These are phyloP conservation scores for Machaerirhynchus nigripectus DNA, from an alignment of 2,113 vertebrate species.

Conservation along the genomic window DNA sequence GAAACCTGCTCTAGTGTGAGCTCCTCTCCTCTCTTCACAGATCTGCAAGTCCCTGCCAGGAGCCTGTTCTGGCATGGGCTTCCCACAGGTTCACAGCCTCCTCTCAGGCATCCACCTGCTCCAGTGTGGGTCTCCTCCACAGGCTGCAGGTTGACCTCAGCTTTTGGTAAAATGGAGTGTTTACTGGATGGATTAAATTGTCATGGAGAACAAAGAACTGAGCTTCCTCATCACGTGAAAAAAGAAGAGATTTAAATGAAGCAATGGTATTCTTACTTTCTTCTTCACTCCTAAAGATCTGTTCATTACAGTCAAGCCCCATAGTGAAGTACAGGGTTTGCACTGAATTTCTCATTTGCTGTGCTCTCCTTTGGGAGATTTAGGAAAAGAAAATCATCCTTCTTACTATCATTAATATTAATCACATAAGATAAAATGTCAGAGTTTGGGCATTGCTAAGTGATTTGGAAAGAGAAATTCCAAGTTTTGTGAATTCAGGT, in stretches of 20 bases:
- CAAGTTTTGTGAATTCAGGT: not conserved
- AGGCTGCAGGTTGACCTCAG: not conserved
- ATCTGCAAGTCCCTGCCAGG: not conserved
- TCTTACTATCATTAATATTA: not conserved
- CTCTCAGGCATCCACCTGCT: not conserved
- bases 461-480: not conserved
- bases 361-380: not conserved
- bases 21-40: not conserved
- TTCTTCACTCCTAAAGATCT: not conserved
- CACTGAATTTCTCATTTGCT: not conserved
- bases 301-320: not conserved
- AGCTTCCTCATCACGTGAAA: not conserved
- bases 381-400: not conserved
- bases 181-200: not conserved
- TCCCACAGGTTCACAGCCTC: not conserved
- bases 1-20: not conserved
- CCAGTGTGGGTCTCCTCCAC: accelerated
- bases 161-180: not conserved
- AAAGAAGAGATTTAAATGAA: not conserved
- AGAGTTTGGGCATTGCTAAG: not conserved
- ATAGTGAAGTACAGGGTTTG: not conserved
- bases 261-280: not conserved
- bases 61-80: not conserved
- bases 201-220: not conserved
- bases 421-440: not conserved